phyloP scores from a whole-genome alignment of 92 coral and sea anemone species.

The Parazoanthus darwini region DNA sequence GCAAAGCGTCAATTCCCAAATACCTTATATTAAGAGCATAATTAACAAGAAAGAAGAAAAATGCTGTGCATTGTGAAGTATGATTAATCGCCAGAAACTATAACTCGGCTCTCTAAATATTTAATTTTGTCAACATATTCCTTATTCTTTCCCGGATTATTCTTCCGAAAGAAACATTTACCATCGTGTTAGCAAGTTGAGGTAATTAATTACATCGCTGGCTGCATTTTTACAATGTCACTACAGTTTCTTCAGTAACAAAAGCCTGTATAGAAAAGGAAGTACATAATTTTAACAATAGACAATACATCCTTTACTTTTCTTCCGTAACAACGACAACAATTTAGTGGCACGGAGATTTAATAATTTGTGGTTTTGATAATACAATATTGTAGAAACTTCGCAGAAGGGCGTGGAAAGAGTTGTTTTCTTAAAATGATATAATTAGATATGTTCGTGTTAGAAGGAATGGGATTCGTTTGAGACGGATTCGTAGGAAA shows the following conservation, averaged over 20 bases:
- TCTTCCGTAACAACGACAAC: not conserved
- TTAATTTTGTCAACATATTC: conserved; percentile 21
- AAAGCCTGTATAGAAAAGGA: not conserved
- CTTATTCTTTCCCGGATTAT: not conserved
- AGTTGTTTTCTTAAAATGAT: too few relatives aligned
- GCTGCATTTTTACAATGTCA: not conserved
- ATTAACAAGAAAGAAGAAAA: conserved; percentile 29
- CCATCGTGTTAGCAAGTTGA: not conserved
- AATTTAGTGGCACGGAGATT: not conserved
- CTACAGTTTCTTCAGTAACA: not conserved
- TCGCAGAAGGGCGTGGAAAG: too few relatives aligned
- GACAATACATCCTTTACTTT: not conserved
- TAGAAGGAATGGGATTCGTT: too few relatives aligned
- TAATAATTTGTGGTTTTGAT: too few relatives aligned
- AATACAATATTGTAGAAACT: not conserved
- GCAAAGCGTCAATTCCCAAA: not conserved
- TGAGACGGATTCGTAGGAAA: too few relatives aligned
- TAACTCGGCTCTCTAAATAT: conserved; percentile 15
- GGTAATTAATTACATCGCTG: conserved; percentile 16
- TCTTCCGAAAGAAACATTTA: not conserved
- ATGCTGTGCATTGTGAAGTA: not conserved
- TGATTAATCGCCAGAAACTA: not conserved
- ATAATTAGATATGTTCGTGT: too few relatives aligned
- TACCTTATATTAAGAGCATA: conserved; percentile 5
- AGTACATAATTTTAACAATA: not conserved